Conservation (phyloP, 2,113 vertebrate species). For the Sarotherodon lohbergeri region DNA sequence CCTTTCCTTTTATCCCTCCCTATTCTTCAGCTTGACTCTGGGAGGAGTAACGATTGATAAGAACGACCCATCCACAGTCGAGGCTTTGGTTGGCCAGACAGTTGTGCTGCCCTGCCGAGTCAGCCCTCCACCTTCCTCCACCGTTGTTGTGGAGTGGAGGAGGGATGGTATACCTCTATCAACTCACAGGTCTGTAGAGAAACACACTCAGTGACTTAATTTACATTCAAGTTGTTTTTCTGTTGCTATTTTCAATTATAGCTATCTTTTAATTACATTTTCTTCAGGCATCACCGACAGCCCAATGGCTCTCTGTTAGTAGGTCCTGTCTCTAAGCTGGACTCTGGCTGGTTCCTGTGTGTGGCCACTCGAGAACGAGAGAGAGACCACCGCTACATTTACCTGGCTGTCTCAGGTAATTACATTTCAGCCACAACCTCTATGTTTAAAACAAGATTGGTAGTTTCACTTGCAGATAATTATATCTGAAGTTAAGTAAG, state of each 20-base stretch:
- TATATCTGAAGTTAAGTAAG: background rate
- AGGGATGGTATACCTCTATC: constrained; percentile 75
- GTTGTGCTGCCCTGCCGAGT: constrained; percentile 82
- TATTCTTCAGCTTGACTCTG: constrained; percentile 58
- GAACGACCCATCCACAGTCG: constrained; percentile 74
- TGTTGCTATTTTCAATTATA: background rate
- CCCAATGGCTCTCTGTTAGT: constrained; percentile 82
- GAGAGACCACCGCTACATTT: constrained; percentile 74
- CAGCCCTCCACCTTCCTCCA: constrained; percentile 59
- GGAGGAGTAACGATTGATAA: constrained; percentile 76
- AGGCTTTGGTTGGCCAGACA: constrained; percentile 76
- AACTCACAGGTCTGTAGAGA: constrained; percentile 75
- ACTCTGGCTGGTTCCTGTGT: constrained; percentile 83
- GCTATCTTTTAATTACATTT: background rate
- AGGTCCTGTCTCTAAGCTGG: constrained; percentile 68
- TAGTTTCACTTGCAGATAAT: background rate
- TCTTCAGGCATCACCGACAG: constrained; percentile 79
- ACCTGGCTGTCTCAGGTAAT: constrained; percentile 80
- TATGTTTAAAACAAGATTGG: background rate
- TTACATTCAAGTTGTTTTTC: background rate
- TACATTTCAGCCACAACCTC: background rate
- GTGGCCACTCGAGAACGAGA: constrained; percentile 65
- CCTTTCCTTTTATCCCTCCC: background rate
- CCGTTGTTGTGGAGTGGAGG: constrained; percentile 78
- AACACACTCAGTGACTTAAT: background rate